Evolutionary conservation across 2,888 invertebrate genomes (phyloP), one percentile per base, ranked within the genome.

Genomic region (Trissoscelio sp.): DNA sequence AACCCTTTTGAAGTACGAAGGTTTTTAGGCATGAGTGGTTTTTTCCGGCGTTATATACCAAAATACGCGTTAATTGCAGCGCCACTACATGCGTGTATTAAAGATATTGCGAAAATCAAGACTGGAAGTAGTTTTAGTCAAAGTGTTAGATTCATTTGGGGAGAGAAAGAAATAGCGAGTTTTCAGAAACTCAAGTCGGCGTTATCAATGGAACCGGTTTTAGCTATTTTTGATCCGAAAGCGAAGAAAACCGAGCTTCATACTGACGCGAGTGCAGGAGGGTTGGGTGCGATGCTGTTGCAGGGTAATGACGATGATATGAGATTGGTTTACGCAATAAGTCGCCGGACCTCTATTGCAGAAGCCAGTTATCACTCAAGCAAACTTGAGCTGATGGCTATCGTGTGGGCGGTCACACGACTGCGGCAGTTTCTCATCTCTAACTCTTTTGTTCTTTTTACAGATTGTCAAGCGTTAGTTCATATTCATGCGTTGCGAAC

Each of bases 311-410:
- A 88, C 6, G 22, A 39, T 1, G 24, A 20, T 2, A 20, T 78
- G 84, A 79, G 3, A 62, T 66, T 85, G 14, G 85, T 87, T 11
- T 85, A 85, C 60, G 80, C 84, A 20, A 80, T 87, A 7, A 84
- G 83, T 31, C 28, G 51, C 1, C 28, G 28, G 14, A 24, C 48
- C 12, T 48, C 48, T 12, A 18, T 48, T n/a, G 44, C 11, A 6
- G 48, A 48, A 12, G 11, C 48, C 2, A 24, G 79, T 83, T 48
- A 31, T 14, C 44, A 46, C 46, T 79, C 20, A 9, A 22, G 48
- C n/a, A 48, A 48, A 9, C 48, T 48, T n/a, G 20, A 51, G 20
- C 7, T 51, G 14, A 39, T 69, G 24, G 69, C 74, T n/a, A 42
- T 72, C 9, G 57, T 66, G 6, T 72, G 72, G 64, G 60, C 64